phyloP scores from a whole-genome alignment of 2,797 vertebrate genomes.

The Platyrinchus mystaceus region DNA sequence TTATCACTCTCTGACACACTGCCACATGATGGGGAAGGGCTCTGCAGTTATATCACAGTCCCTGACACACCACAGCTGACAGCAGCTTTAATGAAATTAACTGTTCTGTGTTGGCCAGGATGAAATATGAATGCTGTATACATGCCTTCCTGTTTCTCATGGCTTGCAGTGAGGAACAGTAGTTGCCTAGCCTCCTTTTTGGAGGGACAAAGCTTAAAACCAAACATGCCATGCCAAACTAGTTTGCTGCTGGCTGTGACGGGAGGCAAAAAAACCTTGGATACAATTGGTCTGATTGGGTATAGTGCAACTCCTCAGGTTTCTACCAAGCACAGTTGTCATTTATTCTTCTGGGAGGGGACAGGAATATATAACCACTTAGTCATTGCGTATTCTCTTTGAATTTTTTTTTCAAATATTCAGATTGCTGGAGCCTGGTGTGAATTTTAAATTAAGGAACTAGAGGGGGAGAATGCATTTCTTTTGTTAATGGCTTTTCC shows the following conservation, averaged over 20 bases:
- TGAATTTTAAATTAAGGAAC: conserved; percentile 54
- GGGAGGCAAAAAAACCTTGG: neutral
- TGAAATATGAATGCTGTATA: neutral
- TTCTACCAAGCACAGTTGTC: neutral
- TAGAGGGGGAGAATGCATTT: conserved; percentile 31
- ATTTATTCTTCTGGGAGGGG: conserved; percentile 25
- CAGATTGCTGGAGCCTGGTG: conserved; percentile 22
- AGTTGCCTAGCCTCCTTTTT: neutral
- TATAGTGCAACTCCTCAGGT: neutral
- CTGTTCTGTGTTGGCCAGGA: neutral
- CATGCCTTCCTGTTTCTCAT: neutral
- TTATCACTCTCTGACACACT: neutral
- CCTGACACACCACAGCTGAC: neutral
- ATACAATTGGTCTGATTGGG: neutral
- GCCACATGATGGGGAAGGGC: neutral
- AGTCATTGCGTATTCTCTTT: conserved; percentile 42
- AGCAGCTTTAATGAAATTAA: neutral
- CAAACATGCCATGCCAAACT: neutral
- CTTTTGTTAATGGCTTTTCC: conserved; percentile 60
- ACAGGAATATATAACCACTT: conserved; percentile 1
- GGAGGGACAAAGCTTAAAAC: neutral
- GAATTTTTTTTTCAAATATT: conserved; percentile 36
- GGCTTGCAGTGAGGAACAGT: neutral
- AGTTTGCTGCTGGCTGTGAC: neutral
- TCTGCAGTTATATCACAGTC: neutral